Base-by-base conservation (phyloP, 92 coral and sea anemone species). In the Heteractis magnifica region DNA sequence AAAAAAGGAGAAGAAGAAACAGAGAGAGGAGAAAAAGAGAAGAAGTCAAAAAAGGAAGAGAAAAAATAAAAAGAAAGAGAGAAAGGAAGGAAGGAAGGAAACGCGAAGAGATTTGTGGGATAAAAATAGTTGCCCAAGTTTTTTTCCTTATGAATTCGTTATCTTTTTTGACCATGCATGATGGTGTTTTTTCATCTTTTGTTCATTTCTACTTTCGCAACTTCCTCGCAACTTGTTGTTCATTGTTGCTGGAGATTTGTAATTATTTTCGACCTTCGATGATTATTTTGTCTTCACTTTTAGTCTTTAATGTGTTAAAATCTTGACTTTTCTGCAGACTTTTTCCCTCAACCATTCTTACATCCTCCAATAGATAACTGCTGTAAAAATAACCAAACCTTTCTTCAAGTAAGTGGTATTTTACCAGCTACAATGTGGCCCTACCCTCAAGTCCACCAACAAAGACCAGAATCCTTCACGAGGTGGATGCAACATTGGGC, bases 401-500 rank as follows among this genome's bases (percentile, higher is more conserved):
- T 51, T 48, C 10, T 82, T 68, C 79, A 77, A 18, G 55, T 64
- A 26, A 44, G 59, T 50, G 76, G 80, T 2, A 75, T 84, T 5
- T 10, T 84, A 26, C 51, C 87, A 18, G 65, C 88, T 16, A 53
- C 88, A 10, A 19, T 85, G 8, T 85, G 88, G 83, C 73, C 88
- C 23, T 85, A 85, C 72, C 89, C 72, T 13, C 76, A 50, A 10
- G 65, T 26, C 19, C 53, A 64, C 81, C 79, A 83, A 55, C 74
- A 76, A 0, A 77, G 80, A 58, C 82, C 83, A 44, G 91, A 86
- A 65, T 76, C 89, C 52, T 88, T 91, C 77, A 65, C 92, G 16
- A 89, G 94, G 11, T 91, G 91, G 94, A 91, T 91, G 94, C 94
- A 85, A 6, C 94, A 88, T 26, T 91, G 92, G 94, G 82, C 90